phyloP scores from a whole-genome alignment of 2,888 invertebrate genomes.

The Scelioninae gen. 2 region DNA sequence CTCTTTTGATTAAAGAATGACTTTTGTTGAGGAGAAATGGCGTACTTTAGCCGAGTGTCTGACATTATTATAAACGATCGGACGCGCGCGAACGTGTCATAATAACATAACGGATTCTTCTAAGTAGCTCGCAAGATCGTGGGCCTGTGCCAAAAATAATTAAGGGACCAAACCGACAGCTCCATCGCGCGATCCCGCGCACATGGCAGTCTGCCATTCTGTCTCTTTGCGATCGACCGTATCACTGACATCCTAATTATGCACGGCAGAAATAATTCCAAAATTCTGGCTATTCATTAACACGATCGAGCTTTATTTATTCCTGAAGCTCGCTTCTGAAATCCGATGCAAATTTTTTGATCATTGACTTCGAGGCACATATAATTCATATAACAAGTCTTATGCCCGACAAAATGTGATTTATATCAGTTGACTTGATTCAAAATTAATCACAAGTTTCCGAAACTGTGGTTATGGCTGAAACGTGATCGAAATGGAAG shows the following conservation, averaged over 20 bases:
- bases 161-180: slow-evolving; percentile 33
- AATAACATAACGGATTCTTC: slow-evolving; percentile 53
- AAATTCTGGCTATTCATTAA: slow-evolving; percentile 24
- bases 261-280: slow-evolving; percentile 40
- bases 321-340: not conserved
- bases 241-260: slow-evolving; percentile 53
- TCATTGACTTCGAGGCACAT: slow-evolving; percentile 4
- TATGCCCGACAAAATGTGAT: too few species aligned
- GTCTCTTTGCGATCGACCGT: slow-evolving; percentile 51
- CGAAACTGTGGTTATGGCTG: too few species aligned
- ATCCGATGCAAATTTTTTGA: slow-evolving; percentile 15
- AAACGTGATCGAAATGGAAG: too few species aligned
- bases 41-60: slow-evolving; percentile 11
- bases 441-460: too few species aligned
- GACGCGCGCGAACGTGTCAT: slow-evolving; percentile 46
- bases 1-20: slow-evolving; percentile 3
- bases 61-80: slow-evolving; percentile 47
- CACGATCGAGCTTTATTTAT: slow-evolving; percentile 6
- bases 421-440: too few species aligned
- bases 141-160: slow-evolving; percentile 56
- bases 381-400: too few species aligned
- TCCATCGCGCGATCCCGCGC: slow-evolving; percentile 39
- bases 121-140: slow-evolving; percentile 29
- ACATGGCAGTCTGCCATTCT: slow-evolving; percentile 62
- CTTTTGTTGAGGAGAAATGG: slow-evolving; percentile 4